A percentile compares a stretch with the other conserved stretches of the same genome.
These are phyloP conservation scores for Mirounga angustirostris DNA, from an alignment of 2,113 vertebrate species.

Conservation along the genomic window DNA sequence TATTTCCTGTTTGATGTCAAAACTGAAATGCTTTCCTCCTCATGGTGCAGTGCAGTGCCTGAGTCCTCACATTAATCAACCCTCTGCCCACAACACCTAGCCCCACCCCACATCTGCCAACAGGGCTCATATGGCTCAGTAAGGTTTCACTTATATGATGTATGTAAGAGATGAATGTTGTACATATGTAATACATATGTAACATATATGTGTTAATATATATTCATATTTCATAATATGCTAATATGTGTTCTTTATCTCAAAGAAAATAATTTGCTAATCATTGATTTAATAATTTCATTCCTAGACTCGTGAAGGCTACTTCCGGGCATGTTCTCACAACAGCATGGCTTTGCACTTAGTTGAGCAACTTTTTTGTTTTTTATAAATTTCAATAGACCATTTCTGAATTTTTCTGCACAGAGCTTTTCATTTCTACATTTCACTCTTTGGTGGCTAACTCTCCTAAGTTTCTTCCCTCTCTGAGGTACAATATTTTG, in stretches of 20 bases:
- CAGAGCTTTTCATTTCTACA: neutral
- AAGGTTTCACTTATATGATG: neutral
- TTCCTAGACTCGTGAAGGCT: neutral
- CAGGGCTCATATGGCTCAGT: neutral
- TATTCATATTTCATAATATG: neutral
- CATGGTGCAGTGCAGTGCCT: neutral
- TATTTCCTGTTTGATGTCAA: neutral
- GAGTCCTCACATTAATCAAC: neutral
- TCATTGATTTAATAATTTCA: neutral
- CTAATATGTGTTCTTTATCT: neutral
- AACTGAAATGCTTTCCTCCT: neutral
- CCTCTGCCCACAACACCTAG: neutral
- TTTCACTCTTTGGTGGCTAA: neutral
- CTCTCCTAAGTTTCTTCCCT: neutral
- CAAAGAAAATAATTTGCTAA: neutral
- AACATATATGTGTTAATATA: neutral
- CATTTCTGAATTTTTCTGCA: constrained; percentile 39
- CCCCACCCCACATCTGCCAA: neutral
- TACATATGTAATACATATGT: neutral
- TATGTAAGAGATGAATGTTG: too few species aligned
- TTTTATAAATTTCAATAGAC: neutral
- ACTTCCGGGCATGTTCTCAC: neutral
- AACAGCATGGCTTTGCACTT: neutral
- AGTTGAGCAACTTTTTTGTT: neutral
- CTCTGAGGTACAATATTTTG: neutral